Evolutionary conservation across 37 sponge, comb jelly and placozoan genomes (phyloP), one percentile per base, ranked within the genome.

Genomic region (Theonella swinhoei): DNA sequence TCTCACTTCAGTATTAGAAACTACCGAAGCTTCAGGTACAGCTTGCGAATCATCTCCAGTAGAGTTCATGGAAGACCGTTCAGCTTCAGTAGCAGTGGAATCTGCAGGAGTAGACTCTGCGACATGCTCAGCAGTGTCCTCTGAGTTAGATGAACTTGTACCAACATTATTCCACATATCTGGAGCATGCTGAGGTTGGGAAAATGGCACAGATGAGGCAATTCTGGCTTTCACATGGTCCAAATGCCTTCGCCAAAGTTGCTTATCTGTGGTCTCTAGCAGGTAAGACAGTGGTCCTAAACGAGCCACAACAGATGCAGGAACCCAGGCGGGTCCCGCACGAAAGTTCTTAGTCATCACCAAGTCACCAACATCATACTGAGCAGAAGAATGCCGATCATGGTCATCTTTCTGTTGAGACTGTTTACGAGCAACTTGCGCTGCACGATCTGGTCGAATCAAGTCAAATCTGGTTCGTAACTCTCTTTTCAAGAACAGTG

Each of bases 331-430:
- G 20, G 64, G 75, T 39, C 75, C 74, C 22, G 42, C 42, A 42
- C 83, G 20, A 37, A 32, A 54, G 37, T 84, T 84, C 69, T 29
- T 59, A 4, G 59, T 76, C 47, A 75, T 42, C 25, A 87, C 87
- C 3, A 60, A 22, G 34, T 87, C 75, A 34, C 75, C 75, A 42
- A 87, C 74, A 29, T 22, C 26, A 64, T 74, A 72, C 25, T 72
- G 36, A 42, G 75, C 25, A 20, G 30, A 24, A 39, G 79, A 42
- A 64, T 74, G 89, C 19, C 23, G 39, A 47, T 82, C 83, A 70
- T 88, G 76, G n/a, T 23, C 72, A 63, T 25, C 24, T 63, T 81
- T 76, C 41, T 88, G 83, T 30, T 62, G 25, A 42, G 60, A 29
- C 66, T 68, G 78, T 34, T 58, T 39, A 22, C 62, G 32, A 2